Evolutionary conservation across 2,888 invertebrate genomes (phyloP).

Genomic region (Trichacis sp.): DNA sequence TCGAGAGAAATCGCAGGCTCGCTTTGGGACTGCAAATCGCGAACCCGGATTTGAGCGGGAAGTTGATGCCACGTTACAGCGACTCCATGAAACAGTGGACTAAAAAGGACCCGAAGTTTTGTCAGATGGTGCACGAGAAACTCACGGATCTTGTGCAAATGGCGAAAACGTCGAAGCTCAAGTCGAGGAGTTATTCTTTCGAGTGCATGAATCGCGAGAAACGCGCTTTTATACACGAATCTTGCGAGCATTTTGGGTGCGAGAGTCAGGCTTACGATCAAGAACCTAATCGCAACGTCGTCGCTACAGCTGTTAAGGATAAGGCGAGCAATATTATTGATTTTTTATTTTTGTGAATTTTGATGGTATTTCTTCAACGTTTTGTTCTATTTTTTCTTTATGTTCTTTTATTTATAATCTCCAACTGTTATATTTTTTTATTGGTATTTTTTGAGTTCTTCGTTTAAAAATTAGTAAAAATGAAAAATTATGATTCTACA

Average conservation of each 20-base stretch:
- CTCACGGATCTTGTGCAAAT: slow-evolving; percentile 87
- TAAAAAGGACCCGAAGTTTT: slow-evolving; percentile 84
- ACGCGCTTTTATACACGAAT: slow-evolving; percentile 92
- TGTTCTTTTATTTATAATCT: too few relatives aligned
- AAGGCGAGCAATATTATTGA: slow-evolving; percentile 71
- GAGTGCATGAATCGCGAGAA: slow-evolving; percentile 94
- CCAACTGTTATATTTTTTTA: too few relatives aligned
- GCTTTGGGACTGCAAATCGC: slow-evolving; percentile 93
- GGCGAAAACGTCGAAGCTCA: slow-evolving; percentile 88
- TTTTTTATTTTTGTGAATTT: too few relatives aligned
- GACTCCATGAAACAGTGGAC: slow-evolving; percentile 88
- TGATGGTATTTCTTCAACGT: too few relatives aligned
- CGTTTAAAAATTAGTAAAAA: too few relatives aligned
- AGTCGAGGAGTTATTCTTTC: slow-evolving; percentile 87
- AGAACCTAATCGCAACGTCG: slow-evolving; percentile 95
- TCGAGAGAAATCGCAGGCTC: slow-evolving; percentile 89
- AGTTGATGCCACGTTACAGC: slow-evolving; percentile 86
- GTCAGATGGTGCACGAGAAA: slow-evolving; percentile 83
- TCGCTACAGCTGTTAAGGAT: slow-evolving; percentile 87
- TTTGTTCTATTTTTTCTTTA: too few relatives aligned
- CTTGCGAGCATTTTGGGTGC: slow-evolving; percentile 94
- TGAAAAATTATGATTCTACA: too few relatives aligned
- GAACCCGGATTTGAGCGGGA: slow-evolving; percentile 87
- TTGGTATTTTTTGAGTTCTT: too few relatives aligned
- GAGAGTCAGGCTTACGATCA: slow-evolving; percentile 94